These are phyloP conservation scores for Masticophis lateralis DNA, from an alignment of 2,797 vertebrate species.

Conservation along the genomic window DNA sequence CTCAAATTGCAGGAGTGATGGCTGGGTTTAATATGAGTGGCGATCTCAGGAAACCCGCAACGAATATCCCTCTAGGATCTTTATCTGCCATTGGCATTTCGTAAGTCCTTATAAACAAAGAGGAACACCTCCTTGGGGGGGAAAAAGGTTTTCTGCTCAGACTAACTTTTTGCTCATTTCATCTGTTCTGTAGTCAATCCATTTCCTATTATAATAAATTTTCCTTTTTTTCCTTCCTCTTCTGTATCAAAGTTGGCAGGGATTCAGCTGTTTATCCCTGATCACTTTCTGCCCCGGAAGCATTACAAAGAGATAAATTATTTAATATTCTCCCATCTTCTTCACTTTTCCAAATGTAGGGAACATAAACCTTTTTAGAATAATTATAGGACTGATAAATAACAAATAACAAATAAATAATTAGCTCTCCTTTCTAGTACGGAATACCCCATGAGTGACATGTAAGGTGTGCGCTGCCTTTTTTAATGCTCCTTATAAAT, in stretches of 20 bases:
- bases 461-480: background rate
- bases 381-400: background rate
- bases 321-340: constrained; percentile 23
- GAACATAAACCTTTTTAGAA: constrained; percentile 15
- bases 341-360: background rate
- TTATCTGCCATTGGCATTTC: constrained; percentile 92
- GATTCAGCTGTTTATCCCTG: constrained; percentile 48
- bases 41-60: constrained; percentile 88
- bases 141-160: constrained; percentile 38
- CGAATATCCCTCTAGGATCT: constrained; percentile 91
- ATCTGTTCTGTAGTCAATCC: constrained; percentile 48
- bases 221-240: constrained; percentile 44
- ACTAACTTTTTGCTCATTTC: background rate
- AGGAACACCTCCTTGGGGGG: background rate
- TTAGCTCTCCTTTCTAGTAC: background rate
- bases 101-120: constrained; percentile 75
- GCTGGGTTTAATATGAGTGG: constrained; percentile 98
- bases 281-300: background rate
- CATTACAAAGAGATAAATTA: constrained; percentile 9
- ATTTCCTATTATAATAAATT: constrained; percentile 49
- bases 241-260: constrained; percentile 65
- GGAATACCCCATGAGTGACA: background rate
- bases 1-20: constrained; percentile 86
- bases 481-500: background rate
- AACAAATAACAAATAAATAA: background rate